Evolutionary conservation across 2,113 vertebrate species (phyloP).

Genomic region (Phyllostomus hastatus): DNA sequence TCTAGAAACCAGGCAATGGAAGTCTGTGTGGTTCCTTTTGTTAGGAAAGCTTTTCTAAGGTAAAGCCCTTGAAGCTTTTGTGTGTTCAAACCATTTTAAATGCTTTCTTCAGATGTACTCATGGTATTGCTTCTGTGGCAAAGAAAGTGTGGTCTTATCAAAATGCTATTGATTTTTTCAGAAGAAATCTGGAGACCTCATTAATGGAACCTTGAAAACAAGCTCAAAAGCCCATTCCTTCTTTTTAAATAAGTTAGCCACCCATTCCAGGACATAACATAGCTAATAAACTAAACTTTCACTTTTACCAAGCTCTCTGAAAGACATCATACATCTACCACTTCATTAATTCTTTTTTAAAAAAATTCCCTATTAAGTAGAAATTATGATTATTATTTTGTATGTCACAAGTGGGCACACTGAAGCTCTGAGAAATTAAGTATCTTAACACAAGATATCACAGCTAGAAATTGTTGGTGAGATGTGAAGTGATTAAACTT

Average conservation of each 20-base stretch:
- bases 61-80: constrained; percentile 19
- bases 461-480: neutral
- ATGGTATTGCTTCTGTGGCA: neutral
- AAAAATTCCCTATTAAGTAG: neutral
- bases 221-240: neutral
- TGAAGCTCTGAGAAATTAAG: neutral
- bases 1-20: neutral
- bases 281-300: neutral
- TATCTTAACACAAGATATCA: neutral
- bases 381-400: neutral
- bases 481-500: neutral
- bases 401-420: neutral
- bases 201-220: neutral
- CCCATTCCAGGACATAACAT: neutral
- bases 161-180: constrained; percentile 45
- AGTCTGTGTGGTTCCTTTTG: neutral
- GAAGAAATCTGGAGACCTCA: constrained; percentile 14
- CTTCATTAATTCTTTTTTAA: neutral
- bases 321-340: neutral
- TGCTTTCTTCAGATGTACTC: neutral
- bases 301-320: neutral
- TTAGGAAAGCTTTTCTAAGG: constrained; percentile 26
- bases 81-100: constrained; percentile 37
- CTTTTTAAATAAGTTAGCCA: neutral
- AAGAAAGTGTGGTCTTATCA: neutral